These are phyloP conservation scores for Vanacampus margaritifer DNA, from an alignment of 2,113 vertebrate species.

Conservation along the genomic window DNA sequence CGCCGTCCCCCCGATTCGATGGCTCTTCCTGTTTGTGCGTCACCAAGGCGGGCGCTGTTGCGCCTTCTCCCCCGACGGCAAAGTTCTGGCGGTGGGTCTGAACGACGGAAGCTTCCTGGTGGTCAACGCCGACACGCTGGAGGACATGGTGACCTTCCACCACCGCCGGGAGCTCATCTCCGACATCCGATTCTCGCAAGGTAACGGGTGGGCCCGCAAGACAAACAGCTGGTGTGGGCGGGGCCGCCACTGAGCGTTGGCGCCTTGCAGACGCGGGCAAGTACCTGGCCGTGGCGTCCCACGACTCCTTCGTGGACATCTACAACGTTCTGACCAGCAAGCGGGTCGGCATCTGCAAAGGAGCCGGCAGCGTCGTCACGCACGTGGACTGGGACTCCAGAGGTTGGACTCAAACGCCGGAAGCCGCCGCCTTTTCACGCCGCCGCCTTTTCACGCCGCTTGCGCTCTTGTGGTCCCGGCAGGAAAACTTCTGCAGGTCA, in stretches of 20 bases:
- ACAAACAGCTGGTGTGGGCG: no score
- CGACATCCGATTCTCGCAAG: constrained; percentile 94
- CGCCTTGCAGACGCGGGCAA: constrained; percentile 86
- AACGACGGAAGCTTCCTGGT: constrained; percentile 97
- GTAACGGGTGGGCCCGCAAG: constrained; percentile 66
- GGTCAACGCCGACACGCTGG: constrained; percentile 94
- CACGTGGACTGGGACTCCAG: constrained; percentile 96
- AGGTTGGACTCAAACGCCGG: constrained; percentile 64
- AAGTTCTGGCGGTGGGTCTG: constrained; percentile 90
- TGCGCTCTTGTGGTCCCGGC: background rate
- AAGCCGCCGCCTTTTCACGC: no score
- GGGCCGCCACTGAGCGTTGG: no score
- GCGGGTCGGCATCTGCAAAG: constrained; percentile 95
- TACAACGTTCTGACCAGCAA: constrained; percentile 97
- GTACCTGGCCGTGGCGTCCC: constrained; percentile 95
- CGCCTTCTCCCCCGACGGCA: constrained; percentile 95
- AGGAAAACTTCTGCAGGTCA: constrained; percentile 97
- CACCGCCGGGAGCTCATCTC: constrained; percentile 96
- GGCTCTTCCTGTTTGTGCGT: background rate
- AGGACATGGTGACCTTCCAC: constrained; percentile 98
- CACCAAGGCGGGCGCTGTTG: constrained; percentile 89
- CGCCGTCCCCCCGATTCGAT: background rate
- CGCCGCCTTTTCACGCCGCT: background rate
- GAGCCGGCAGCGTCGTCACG: constrained; percentile 88
- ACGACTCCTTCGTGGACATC: constrained; percentile 97